Conservation (phyloP, 2,888 invertebrate species). For the Schrankia costaestrigalis region DNA sequence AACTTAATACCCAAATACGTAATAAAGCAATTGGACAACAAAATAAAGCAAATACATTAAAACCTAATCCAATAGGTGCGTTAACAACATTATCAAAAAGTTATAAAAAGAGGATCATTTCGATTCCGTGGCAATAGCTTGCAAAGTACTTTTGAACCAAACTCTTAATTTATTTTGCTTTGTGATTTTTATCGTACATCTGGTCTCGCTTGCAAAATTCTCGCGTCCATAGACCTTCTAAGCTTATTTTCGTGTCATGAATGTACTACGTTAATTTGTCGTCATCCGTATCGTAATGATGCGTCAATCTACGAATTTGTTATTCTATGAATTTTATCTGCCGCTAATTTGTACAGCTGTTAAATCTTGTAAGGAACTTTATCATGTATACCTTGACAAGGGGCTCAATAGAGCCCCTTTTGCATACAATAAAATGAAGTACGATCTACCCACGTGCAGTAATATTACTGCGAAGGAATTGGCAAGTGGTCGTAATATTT, state of each 20-base stretch:
- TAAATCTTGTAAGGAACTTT: constrained; percentile 7
- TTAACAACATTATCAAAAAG: constrained; percentile 19
- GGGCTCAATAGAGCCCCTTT: constrained; percentile 3
- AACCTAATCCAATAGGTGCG: no score
- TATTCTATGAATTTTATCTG: constrained; percentile 37
- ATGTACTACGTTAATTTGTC: constrained; percentile 41
- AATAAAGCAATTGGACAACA: no score
- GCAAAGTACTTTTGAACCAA: constrained; percentile 42
- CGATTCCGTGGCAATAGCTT: constrained; percentile 34
- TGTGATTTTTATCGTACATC: constrained; percentile 62
- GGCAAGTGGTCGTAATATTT: constrained; percentile 10
- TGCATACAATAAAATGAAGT: constrained; percentile 4
- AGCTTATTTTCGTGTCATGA: constrained; percentile 46
- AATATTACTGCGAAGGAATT: constrained; percentile 5
- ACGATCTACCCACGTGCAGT: constrained; percentile 1
- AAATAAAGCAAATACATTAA: no score
- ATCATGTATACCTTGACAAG: constrained; percentile 16
- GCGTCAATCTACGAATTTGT: constrained; percentile 35
- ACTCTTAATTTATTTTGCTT: constrained; percentile 56
- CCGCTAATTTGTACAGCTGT: constrained; percentile 28
- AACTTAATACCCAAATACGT: no score
- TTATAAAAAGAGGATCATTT: constrained; percentile 26
- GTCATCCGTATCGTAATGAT: constrained; percentile 35
- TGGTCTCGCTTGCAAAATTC: no score
- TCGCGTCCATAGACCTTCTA: no score